A percentile compares a stretch with the other conserved stretches of the same genome.
Conservation (phyloP, 2,888 invertebrate genomes). For the Dromius quadrimaculatus region DNA sequence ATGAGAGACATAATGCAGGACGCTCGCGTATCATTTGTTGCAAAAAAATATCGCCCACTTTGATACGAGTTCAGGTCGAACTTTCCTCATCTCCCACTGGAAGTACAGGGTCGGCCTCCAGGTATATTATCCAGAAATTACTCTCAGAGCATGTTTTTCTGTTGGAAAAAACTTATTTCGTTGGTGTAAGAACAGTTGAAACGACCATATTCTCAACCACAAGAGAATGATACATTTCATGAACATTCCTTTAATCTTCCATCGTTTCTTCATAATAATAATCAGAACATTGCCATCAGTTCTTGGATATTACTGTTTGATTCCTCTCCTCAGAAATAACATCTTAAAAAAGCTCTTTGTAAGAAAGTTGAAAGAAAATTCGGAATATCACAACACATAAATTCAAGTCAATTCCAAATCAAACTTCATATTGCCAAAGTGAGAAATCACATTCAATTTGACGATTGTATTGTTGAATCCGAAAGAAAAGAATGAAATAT, state of each 20-base stretch:
- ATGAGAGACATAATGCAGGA: slow-evolving; percentile 35
- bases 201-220: no score
- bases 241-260: no score
- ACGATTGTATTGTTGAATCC: neutral
- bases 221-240: no score
- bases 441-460: neutral
- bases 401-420: neutral
- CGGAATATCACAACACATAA: neutral
- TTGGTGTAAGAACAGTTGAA: neutral
- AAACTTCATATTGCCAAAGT: neutral
- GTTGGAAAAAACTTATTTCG: no score
- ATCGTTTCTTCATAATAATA: no score
- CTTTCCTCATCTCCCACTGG: slow-evolving; percentile 6
- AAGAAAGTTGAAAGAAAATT: neutral
- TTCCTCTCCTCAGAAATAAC: no score
- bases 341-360: no score
- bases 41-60: slow-evolving; percentile 35
- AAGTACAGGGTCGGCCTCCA: neutral
- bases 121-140: neutral
- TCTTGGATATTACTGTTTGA: no score
- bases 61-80: slow-evolving; percentile 20
- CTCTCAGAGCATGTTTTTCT: neutral
- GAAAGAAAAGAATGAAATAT: neutral
- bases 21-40: slow-evolving; percentile 35
- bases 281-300: no score